A percentile compares a stretch with the other conserved stretches of the same genome.
Conservation (phyloP, 1,140 invertebrate species). For the Zaprionus vittiger region DNA sequence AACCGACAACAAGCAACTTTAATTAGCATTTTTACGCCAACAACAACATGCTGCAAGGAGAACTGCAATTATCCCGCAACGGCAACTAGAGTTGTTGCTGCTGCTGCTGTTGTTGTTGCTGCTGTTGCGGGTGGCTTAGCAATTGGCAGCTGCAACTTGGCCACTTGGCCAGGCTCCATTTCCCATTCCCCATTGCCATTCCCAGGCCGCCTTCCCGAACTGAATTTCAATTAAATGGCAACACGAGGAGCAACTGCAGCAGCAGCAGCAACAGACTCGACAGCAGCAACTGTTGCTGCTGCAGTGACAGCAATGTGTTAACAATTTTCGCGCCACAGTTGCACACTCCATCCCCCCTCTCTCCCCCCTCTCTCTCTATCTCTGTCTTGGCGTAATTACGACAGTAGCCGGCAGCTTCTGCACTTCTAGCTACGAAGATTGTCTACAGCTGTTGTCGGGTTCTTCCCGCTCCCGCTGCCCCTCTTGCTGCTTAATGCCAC, state of each 20-base stretch:
- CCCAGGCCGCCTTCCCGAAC: slow-evolving; percentile 54
- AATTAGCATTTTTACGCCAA: slow-evolving; percentile 81
- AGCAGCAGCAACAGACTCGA: slow-evolving; percentile 28
- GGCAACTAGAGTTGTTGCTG: slow-evolving; percentile 27
- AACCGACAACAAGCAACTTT: slow-evolving; percentile 71
- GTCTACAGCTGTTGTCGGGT: slow-evolving; percentile 22
- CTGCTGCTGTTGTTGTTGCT: slow-evolving; percentile 3
- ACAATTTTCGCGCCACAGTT: slow-evolving; percentile 79
- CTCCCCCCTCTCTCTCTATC: background rate
- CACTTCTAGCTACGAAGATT: slow-evolving; percentile 32
- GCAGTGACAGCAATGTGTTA: slow-evolving; percentile 79
- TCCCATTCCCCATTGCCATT: slow-evolving; percentile 51
- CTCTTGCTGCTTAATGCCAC: slow-evolving; percentile 61
- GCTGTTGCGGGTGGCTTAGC: slow-evolving; percentile 44
- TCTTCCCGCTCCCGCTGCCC: slow-evolving; percentile 4
- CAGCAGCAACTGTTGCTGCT: slow-evolving; percentile 16
- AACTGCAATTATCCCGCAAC: slow-evolving; percentile 63
- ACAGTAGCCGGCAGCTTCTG: slow-evolving; percentile 54
- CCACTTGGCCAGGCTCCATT: slow-evolving; percentile 39
- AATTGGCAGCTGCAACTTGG: slow-evolving; percentile 55
- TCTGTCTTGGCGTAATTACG: background rate
- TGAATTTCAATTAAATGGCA: slow-evolving; percentile 80
- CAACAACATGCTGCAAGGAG: slow-evolving; percentile 31
- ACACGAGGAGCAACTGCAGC: slow-evolving; percentile 53
- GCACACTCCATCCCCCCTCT: background rate